Evolutionary conservation across 2,888 invertebrate species (phyloP).

Genomic region (Protodeltote pygarga): DNA sequence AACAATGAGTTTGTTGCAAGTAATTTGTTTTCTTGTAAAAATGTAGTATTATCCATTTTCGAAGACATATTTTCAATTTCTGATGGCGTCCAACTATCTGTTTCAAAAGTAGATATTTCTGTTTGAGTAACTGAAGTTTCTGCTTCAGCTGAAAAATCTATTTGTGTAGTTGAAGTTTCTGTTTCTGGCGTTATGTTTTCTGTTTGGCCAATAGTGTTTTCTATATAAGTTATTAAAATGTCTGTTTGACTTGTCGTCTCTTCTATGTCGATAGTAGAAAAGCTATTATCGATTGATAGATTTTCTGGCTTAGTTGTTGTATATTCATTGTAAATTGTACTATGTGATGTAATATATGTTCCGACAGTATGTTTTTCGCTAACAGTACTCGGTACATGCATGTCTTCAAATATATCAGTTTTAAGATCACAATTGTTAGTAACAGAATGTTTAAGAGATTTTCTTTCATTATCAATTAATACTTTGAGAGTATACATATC

Average conservation of each 20-base stretch:
- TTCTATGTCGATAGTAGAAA: no score
- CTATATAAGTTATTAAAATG: no score
- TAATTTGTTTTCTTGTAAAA: no score
- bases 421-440: not conserved
- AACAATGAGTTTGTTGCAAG: no score
- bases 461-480: constrained; percentile 8
- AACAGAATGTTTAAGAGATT: not conserved
- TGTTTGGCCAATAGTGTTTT: no score
- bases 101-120: not conserved
- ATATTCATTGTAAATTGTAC: not conserved
- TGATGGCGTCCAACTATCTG: no score
- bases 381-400: not conserved
- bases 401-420: not conserved
- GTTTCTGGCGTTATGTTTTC: no score
- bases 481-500: not conserved
- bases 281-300: no score
- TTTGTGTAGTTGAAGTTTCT: not conserved
- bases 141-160: not conserved
- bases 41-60: no score
- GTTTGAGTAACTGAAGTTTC: not conserved
- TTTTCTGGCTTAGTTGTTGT: not conserved
- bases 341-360: not conserved
- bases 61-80: no score
- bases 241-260: no score
- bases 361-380: not conserved